Evolutionary conservation across 1,140 invertebrate species (phyloP), one percentile per base, ranked within the genome.

Genomic region (Spodoptera frugiperda): DNA sequence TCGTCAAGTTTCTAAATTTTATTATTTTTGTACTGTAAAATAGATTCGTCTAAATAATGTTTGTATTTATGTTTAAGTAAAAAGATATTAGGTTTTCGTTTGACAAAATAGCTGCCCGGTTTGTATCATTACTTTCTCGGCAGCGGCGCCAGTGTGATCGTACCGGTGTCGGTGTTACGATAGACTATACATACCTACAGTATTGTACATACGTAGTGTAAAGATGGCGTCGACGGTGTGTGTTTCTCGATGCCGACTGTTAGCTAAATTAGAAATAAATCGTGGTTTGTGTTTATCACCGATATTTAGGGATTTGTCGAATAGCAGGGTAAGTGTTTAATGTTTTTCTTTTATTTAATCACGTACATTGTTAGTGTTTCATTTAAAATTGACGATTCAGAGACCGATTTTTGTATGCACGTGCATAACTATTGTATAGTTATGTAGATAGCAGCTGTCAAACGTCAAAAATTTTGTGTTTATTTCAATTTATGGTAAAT

Each of bases 161-260:
- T 57, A 78, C 81, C 82, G 76, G 78, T 39, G 78, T 79, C 81
- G 77, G 77, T 73, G 77, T 74, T 71, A 59, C 70, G 78, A 59
- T 73, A 67, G 61, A 63, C 77, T 83, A 81, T 82, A 80, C 77
- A 80, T 84, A 82, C 63, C 55, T 79, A 78, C 54, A 76, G 49
- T 67, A 55, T 59, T 85, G 79, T 85, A 84, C 81, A 81, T 85
- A 87, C 85, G 89, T 93, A 91, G 91, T 92, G 89, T 89, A 92
- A 94, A 94, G 91, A 94, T 94, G 93, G 92, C 93, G 93, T 93
- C 93, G 87, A 92, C 92, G 87, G 91, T 94, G 90, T 94, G 92
- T 91, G 92, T 92, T 88, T 94, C 92, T 86, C 91, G 89, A 83
- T 94, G 93, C 92, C 91, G 92, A 92, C 88, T 94, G 76, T 90